Evolutionary conservation across 2,888 invertebrate species (phyloP).

Genomic region (Archaeoteleia sp.): DNA sequence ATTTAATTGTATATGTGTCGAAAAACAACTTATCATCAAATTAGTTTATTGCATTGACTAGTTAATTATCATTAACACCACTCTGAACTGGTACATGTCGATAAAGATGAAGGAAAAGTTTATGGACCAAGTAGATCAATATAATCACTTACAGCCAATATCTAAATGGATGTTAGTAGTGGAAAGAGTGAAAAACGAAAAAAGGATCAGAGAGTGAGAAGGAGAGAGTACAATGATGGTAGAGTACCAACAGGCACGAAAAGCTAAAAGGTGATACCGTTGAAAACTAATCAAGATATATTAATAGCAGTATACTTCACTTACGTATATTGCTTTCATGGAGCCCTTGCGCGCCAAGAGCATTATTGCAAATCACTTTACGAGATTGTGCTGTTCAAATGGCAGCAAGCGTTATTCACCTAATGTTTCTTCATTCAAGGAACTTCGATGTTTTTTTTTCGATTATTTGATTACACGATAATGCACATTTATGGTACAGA

Average conservation of each 20-base stretch:
- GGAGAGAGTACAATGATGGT: conserved; percentile 36
- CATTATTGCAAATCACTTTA: conserved; percentile 69
- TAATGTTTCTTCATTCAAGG: conserved; percentile 34
- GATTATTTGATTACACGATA: conserved; percentile 24
- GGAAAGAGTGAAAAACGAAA: conserved; percentile 33
- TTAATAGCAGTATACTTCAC: conserved; percentile 71
- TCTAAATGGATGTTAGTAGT: conserved; percentile 56
- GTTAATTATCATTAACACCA: background rate
- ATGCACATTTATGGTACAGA: conserved; percentile 16
- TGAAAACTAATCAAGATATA: conserved; percentile 71
- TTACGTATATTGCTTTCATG: conserved; percentile 64
- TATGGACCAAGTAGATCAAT: conserved; percentile 55
- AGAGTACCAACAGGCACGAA: conserved; percentile 52
- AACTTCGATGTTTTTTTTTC: conserved; percentile 39
- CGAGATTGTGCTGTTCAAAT: conserved; percentile 59
- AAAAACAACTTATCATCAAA: background rate
- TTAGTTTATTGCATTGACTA: too few relatives aligned
- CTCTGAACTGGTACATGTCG: background rate
- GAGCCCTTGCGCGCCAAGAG: conserved; percentile 60
- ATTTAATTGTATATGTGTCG: too few relatives aligned
- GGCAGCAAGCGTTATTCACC: conserved; percentile 42
- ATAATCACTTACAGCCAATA: conserved; percentile 64
- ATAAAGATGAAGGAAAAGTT: conserved; percentile 52
- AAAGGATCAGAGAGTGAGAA: conserved; percentile 26
- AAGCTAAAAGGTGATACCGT: conserved; percentile 64